These are phyloP conservation scores for Hycleus phaleratus DNA, from an alignment of 1,140 invertebrate genomes.

Conservation along the genomic window DNA sequence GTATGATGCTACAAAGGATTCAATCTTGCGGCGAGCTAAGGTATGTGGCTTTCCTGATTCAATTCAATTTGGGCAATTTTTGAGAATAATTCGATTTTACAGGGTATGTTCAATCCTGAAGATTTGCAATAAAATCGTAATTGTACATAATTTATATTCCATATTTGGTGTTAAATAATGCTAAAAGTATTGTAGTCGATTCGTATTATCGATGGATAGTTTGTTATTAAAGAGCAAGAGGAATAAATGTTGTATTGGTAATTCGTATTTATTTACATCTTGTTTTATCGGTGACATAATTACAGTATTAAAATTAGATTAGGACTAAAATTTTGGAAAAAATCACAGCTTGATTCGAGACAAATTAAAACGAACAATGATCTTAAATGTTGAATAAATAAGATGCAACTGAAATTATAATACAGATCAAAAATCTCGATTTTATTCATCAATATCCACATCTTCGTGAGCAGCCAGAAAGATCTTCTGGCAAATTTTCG, in stretches of 20 bases:
- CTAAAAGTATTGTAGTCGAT: too few species aligned
- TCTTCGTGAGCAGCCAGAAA: conserved; percentile 73
- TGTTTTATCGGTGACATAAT: not conserved
- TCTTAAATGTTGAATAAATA: not conserved
- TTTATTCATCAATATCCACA: conserved; percentile 4
- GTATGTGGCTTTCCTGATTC: conserved; percentile 42
- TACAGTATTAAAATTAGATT: not conserved
- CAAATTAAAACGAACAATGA: not conserved
- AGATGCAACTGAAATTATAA: not conserved
- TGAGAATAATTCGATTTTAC: conserved; percentile 34
- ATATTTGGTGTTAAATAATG: not conserved
- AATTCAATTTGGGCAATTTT: too few species aligned
- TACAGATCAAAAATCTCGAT: too few species aligned
- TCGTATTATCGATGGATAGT: too few species aligned
- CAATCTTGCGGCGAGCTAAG: conserved; percentile 89
- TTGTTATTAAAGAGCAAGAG: too few species aligned
- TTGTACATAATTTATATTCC: not conserved
- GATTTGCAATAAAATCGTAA: conserved; percentile 42
- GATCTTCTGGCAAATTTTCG: conserved; percentile 62
- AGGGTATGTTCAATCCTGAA: conserved; percentile 84
- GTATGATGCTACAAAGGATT: conserved; percentile 98
- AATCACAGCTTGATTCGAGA: conserved; percentile 1
- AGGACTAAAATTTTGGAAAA: not conserved
- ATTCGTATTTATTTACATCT: not conserved
- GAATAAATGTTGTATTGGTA: not conserved